Percentiles rank a stretch among this genome's conserved stretches.
phyloP scores from a whole-genome alignment of 2,113 vertebrate species.

The Rissa tridactyla region DNA sequence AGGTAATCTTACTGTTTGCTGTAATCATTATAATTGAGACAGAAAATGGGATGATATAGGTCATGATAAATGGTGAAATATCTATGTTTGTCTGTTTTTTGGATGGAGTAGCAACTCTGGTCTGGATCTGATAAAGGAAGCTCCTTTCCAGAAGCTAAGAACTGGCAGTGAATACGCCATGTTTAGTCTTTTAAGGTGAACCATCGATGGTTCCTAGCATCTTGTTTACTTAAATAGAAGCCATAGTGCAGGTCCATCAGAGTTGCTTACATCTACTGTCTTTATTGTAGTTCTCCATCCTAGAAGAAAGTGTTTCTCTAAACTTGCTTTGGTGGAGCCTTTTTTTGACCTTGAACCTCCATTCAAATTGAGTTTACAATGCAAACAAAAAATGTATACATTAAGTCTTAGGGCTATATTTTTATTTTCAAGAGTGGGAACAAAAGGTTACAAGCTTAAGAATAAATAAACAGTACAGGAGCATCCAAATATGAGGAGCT shows the following conservation, averaged over 20 bases:
- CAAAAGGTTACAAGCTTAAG: not conserved
- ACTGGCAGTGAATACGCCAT: not conserved
- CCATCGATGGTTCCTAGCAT: not conserved
- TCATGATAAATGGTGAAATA: not conserved
- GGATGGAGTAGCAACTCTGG: not conserved
- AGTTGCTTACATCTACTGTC: not conserved
- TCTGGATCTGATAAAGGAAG: not conserved
- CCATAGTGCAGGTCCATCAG: accelerated
- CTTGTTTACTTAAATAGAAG: not conserved
- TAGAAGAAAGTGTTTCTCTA: not conserved
- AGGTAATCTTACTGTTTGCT: conserved; percentile 76
- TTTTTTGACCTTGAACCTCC: not conserved
- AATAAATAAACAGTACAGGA: not conserved
- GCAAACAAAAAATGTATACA: not conserved
- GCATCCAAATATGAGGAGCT: not conserved
- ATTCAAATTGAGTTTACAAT: not conserved
- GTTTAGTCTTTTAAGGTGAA: not conserved
- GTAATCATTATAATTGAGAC: not conserved
- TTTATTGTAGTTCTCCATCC: not conserved
- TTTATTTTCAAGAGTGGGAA: not conserved
- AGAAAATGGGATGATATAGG: not conserved
- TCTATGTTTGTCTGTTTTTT: not conserved
- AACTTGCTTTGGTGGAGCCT: not conserved
- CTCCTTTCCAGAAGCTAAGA: not conserved
- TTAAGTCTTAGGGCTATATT: not conserved